A percentile compares a stretch with the other conserved stretches of the same genome.
These are phyloP conservation scores for Cheilosia scutellata DNA, from an alignment of 2,888 invertebrate species.

Conservation along the genomic window DNA sequence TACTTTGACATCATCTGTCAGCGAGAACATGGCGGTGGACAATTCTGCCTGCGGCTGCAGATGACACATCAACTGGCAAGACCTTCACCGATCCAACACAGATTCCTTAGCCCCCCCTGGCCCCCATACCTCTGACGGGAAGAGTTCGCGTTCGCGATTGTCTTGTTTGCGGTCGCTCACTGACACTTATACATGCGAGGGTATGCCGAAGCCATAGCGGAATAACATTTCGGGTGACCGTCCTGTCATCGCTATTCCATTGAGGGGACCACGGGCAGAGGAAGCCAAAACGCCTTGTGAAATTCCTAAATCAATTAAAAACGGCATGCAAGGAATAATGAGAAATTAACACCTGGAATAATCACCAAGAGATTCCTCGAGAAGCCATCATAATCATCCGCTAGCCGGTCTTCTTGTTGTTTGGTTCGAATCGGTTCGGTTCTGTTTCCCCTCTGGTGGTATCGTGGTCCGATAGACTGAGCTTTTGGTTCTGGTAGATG, in stretches of 20 bases:
- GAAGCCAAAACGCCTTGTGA: slow-evolving; percentile 73
- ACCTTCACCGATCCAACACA: slow-evolving; percentile 53
- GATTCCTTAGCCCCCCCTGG: slow-evolving; percentile 31
- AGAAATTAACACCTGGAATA: slow-evolving; percentile 78
- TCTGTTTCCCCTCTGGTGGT: slow-evolving; percentile 13
- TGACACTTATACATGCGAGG: background rate
- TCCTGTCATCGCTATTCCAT: slow-evolving; percentile 40
- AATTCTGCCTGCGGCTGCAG: slow-evolving; percentile 55
- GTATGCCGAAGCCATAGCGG: background rate
- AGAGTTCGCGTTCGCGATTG: slow-evolving; percentile 46
- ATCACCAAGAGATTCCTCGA: slow-evolving; percentile 68
- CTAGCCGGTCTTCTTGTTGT: slow-evolving; percentile 53
- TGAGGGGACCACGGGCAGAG: slow-evolving; percentile 1
- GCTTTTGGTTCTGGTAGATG: slow-evolving; percentile 41
- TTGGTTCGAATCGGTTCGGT: slow-evolving; percentile 32
- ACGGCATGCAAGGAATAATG: slow-evolving; percentile 78
- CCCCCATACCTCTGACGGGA: background rate
- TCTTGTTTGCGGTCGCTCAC: slow-evolving; percentile 34
- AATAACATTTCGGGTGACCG: slow-evolving; percentile 42
- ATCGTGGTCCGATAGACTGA: background rate
- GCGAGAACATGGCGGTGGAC: slow-evolving; percentile 64
- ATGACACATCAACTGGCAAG: slow-evolving; percentile 60
- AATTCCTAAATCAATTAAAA: slow-evolving; percentile 78
- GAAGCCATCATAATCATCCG: slow-evolving; percentile 70
- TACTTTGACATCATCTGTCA: slow-evolving; percentile 76